Percentiles rank a stretch among this genome's conserved stretches.
These are phyloP conservation scores for Ericerus pela DNA, from an alignment of 1,140 invertebrate species.

Conservation along the genomic window DNA sequence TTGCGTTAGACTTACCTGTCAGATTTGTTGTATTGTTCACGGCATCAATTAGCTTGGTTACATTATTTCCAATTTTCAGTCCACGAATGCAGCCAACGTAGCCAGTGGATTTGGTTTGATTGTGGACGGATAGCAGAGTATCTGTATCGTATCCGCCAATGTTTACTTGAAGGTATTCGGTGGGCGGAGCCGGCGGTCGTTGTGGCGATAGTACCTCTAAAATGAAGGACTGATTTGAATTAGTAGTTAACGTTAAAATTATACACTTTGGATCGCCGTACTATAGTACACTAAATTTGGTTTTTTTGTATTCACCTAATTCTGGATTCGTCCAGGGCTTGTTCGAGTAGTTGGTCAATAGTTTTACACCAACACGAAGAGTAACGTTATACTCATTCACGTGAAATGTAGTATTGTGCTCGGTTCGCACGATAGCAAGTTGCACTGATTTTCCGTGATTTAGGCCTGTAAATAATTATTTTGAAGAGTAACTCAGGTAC, in stretches of 20 bases:
- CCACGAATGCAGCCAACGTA: slow-evolving; percentile 81
- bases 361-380: slow-evolving; percentile 46
- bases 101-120: slow-evolving; percentile 45
- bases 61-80: slow-evolving; percentile 63
- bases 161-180: slow-evolving; percentile 76
- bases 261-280: no score
- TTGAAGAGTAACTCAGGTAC: no score
- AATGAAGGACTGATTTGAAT: background rate
- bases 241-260: no score
- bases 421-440: slow-evolving; percentile 58
- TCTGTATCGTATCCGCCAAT: slow-evolving; percentile 68
- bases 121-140: slow-evolving; percentile 46
- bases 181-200: slow-evolving; percentile 62
- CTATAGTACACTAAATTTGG: background rate
- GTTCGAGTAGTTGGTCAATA: slow-evolving; percentile 59
- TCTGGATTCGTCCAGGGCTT: slow-evolving; percentile 73
- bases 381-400: slow-evolving; percentile 65
- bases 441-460: slow-evolving; percentile 69
- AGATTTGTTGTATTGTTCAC: slow-evolving; percentile 53
- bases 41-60: slow-evolving; percentile 21
- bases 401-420: slow-evolving; percentile 57
- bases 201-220: slow-evolving; percentile 70
- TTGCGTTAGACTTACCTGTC: slow-evolving; percentile 46
- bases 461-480: no score
- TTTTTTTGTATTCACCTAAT: slow-evolving; percentile 35